These are phyloP conservation scores for Pseudochirops corinnae DNA, from an alignment of 2,797 vertebrate genomes.

Conservation along the genomic window DNA sequence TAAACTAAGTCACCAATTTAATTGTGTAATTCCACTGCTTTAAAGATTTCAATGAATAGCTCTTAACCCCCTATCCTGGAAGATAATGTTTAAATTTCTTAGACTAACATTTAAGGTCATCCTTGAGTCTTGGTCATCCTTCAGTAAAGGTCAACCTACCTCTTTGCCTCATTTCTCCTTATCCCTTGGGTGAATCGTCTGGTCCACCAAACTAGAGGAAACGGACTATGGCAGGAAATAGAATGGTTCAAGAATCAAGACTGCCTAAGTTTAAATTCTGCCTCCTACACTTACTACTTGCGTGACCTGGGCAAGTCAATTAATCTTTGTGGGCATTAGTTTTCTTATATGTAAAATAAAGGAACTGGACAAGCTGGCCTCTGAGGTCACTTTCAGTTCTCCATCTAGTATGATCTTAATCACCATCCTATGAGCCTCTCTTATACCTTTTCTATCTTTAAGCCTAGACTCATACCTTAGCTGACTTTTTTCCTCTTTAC, in stretches of 20 bases:
- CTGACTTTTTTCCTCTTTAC: neutral
- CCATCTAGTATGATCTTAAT: neutral
- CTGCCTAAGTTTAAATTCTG: neutral
- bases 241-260: neutral
- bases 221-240: neutral
- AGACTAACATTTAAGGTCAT: neutral
- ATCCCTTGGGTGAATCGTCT: neutral
- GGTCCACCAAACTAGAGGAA: neutral
- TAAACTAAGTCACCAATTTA: neutral
- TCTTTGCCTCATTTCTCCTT: neutral
- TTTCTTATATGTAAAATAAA: neutral
- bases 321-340: neutral
- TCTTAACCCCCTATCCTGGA: neutral
- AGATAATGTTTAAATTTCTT: conserved; percentile 14
- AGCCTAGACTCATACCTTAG: neutral
- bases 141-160: neutral
- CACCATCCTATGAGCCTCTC: neutral
- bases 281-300: neutral
- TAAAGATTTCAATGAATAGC: conserved; percentile 2
- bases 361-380: neutral
- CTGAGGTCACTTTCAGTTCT: neutral
- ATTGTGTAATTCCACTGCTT: neutral
- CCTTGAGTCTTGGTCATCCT: conserved; percentile 16
- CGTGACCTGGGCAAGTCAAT: neutral
- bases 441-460: neutral